Base-by-base conservation (phyloP, 2,797 vertebrate genomes). In the Melopsittacus undulatus region DNA sequence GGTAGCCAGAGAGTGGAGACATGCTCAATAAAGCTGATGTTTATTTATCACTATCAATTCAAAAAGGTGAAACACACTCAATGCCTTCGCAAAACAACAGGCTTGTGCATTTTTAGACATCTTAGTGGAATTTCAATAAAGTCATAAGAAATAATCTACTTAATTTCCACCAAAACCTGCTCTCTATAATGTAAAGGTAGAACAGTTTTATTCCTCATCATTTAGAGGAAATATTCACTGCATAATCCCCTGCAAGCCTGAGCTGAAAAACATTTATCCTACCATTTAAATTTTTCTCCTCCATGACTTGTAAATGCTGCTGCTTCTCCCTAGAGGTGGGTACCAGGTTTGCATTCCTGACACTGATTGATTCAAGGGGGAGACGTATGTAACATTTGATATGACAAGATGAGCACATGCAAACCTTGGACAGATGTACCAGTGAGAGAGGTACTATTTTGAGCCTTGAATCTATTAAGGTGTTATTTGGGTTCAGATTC, bases 1-100 rank as follows among this genome's bases (percentile, higher is more conserved):
- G 67, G 67, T 90, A 95, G 83, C 51, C 90, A 97, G 94, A 43
- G 77, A 93, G 88, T 20, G 23, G 46, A 82, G 85, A 86, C 63
- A 62, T 57, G 68, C 87, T 95, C 93, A 94, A 93, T 90, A 92
- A 86, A 94, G 83, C 86, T 93, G 94, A 90, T 89, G 92, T 93
- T 95, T 95, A 87, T 93, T 68, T 90, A 95, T 94, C 86, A 34
- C 92, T 90, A 76, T 82, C 81, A 95, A 29, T 84, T 92, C 93
- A 64, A 78, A 73, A 63, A 90, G 92, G 93, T 84, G 88, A 95
- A 94, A 93, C 43, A 21, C 40, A 14, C 75, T 30, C 74, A 90
- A 84, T 76, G 89, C 64, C 61, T 68, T 80, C 52, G 92, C 68
- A 90, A 84, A 90, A 93, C 86, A 89, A 94, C 67, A 68, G 89